Conservation (phyloP, 1,140 invertebrate species). For the Nasonia giraulti region DNA sequence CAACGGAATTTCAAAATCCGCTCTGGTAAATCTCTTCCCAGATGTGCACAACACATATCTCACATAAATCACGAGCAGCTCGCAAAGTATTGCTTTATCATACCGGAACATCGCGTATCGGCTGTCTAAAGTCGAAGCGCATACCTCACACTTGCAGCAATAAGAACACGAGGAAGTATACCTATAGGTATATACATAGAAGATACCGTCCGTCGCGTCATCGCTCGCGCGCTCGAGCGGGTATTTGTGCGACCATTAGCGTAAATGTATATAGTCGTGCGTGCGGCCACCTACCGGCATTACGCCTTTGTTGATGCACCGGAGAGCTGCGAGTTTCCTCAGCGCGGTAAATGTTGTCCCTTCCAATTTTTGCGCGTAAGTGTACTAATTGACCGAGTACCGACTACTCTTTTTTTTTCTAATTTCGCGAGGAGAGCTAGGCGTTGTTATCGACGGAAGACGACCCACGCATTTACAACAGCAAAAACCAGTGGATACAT, state of each 20-base stretch:
- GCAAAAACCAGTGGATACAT: too few relatives aligned
- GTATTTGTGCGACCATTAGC: constrained; percentile 22
- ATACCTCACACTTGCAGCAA: background rate
- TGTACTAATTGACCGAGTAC: background rate
- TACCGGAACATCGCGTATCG: too few relatives aligned
- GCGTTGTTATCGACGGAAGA: background rate
- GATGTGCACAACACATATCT: too few relatives aligned
- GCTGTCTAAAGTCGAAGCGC: constrained; percentile 3
- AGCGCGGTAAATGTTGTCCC: background rate
- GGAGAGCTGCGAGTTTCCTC: too few relatives aligned
- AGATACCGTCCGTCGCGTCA: background rate
- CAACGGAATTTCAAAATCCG: too few relatives aligned
- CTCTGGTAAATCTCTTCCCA: too few relatives aligned
- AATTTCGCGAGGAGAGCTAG: background rate
- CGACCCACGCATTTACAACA: too few relatives aligned
- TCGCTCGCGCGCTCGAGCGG: background rate
- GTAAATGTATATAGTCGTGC: background rate
- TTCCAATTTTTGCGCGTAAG: background rate
- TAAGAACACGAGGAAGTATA: background rate
- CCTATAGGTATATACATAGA: too few relatives aligned
- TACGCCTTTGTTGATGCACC: background rate
- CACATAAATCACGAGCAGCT: too few relatives aligned
- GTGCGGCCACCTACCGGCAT: background rate
- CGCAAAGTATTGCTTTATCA: too few relatives aligned
- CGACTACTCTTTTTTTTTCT: background rate